Base-by-base conservation (phyloP, 2,113 vertebrate species). In the Canis aureus region DNA sequence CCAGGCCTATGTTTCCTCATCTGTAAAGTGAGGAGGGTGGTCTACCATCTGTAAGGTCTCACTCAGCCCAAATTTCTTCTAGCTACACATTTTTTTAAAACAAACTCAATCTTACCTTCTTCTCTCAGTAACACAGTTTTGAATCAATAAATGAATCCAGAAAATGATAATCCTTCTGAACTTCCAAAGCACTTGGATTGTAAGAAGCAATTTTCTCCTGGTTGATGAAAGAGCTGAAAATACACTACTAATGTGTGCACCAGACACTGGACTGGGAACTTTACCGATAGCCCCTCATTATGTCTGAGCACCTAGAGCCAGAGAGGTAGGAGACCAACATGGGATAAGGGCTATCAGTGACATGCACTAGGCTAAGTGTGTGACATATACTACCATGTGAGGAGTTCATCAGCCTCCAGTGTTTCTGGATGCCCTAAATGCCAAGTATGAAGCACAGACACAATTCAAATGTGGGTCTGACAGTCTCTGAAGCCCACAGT, bases 221-320 rank as follows among this genome's bases (percentile, higher is more conserved):
- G 38, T 79, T 80, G 74, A 53, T 82, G 43, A 80, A 95, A 91
- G 38, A 87, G 51, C 74, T 87, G 22, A 87, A 97, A 92, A 80
- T 43, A 82, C 11, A 83, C 10, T 51, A 22, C 12, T n/a, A 53
- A 69, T 5, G 16, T 76, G 32, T 71, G 22, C n/a, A 1, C 38
- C 59, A 80, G 86, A 53, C 19, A 69, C 55, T 73, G 12, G n/a
- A 29, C 15, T 38, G 74, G 59, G 38, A 55, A 35, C 35, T 87
- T 93, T 49, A 66, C 55, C 27, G 53, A 11, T 5, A 85, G 27
- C 2, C 29, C 16, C 35, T 94, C 84, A 55, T 73, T 71, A 93
- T 32, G 15, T 43, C n/a, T 67, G 71, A 84, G 43, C 16, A 73
- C 71, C 64, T 8, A 16, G 55, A 84, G 19, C 22, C 7, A 78